Conservation (phyloP, 2,888 invertebrate genomes). For the Limnephilus rhombicus region DNA sequence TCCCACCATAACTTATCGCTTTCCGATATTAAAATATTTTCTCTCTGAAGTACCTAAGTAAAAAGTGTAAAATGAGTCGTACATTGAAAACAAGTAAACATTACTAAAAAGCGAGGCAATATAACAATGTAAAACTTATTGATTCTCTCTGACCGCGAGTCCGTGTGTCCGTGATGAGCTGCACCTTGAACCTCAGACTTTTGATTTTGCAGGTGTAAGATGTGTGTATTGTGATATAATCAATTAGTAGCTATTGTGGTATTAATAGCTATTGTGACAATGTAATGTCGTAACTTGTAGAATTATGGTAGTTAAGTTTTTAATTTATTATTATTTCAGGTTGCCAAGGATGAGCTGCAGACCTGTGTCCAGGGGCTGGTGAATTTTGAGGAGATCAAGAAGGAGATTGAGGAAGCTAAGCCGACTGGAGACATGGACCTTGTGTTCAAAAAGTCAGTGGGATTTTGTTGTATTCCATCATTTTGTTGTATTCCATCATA, state of each 20-base stretch:
- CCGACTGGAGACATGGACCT: constrained; percentile 83
- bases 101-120: neutral
- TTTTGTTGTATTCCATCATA: neutral
- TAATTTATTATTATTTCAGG: constrained; percentile 70
- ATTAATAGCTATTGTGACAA: neutral
- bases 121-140: neutral
- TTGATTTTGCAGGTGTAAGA: neutral
- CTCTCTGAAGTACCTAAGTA: neutral
- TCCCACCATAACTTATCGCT: neutral
- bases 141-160: neutral
- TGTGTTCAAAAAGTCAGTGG: constrained; percentile 81
- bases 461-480: constrained; percentile 55
- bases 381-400: constrained; percentile 78
- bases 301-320: neutral
- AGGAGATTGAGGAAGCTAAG: constrained; percentile 84
- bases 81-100: neutral
- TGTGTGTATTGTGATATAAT: neutral
- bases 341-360: constrained; percentile 72
- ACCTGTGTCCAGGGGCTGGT: constrained; percentile 80
- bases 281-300: neutral
- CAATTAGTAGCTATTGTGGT: neutral
- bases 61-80: neutral
- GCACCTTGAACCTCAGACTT: neutral
- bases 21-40: neutral
- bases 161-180: neutral